These are phyloP conservation scores for Microtus ochrogaster DNA, from an alignment of 2,113 vertebrate genomes.

Conservation along the genomic window DNA sequence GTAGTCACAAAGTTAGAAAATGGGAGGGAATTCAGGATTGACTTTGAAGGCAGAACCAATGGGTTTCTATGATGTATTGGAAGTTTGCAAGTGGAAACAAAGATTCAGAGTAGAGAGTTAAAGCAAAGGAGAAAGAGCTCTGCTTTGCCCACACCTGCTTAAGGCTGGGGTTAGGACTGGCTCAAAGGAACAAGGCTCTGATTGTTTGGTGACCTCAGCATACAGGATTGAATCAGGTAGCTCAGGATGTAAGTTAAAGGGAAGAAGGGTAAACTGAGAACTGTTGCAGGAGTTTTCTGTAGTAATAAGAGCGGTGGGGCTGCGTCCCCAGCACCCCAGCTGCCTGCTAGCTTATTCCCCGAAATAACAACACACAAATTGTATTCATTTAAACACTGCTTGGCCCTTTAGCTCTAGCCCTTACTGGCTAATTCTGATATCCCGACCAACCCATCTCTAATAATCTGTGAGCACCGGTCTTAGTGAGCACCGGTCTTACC, in stretches of 20 bases:
- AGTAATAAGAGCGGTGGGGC: no score
- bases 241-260: not conserved
- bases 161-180: not conserved
- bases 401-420: no score
- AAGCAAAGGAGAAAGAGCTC: not conserved
- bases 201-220: not conserved
- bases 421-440: no score
- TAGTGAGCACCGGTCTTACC: no score
- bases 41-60: not conserved
- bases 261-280: not conserved
- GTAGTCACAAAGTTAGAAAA: not conserved
- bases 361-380: no score
- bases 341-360: no score
- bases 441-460: no score
- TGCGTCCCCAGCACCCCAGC: no score
- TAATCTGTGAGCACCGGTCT: no score
- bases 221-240: not conserved
- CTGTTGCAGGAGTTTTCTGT: no score
- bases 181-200: not conserved
- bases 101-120: not conserved
- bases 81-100: not conserved
- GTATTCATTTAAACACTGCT: no score
- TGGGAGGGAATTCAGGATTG: not conserved
- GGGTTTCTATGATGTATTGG: not conserved
- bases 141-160: not conserved